Evolutionary conservation across 2,797 vertebrate genomes (phyloP).

Genomic region (Aplochiton taeniatus): DNA sequence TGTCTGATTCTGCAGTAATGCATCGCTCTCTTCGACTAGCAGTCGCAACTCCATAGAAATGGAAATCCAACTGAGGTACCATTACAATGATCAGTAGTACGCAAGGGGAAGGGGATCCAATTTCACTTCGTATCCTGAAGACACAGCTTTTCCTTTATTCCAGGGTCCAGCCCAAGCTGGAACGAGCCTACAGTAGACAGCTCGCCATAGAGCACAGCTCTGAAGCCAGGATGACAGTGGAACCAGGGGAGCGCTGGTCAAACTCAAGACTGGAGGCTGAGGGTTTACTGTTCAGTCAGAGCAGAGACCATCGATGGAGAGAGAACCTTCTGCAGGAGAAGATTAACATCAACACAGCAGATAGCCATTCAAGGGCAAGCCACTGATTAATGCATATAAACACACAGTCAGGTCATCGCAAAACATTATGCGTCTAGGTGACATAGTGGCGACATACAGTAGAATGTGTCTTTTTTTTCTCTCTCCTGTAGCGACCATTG

Average conservation of each 20-base stretch:
- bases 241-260: conserved; percentile 25
- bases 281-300: conserved; percentile 3
- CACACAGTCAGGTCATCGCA: neutral
- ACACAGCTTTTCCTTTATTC: conserved; percentile 1
- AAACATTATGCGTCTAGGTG: neutral
- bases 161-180: conserved; percentile 47
- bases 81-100: neutral
- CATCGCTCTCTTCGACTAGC: neutral
- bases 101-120: neutral
- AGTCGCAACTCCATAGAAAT: neutral
- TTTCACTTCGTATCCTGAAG: neutral
- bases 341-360: conserved; percentile 1
- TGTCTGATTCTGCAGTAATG: conserved; percentile 25
- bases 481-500: conserved; percentile 60
- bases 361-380: conserved; percentile 55
- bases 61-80: conserved; percentile 50
- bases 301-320: neutral
- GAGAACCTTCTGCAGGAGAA: conserved; percentile 25
- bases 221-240: conserved; percentile 12
- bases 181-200: conserved; percentile 33
- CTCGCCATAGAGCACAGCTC: conserved; percentile 20
- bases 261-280: neutral
- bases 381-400: conserved; percentile 2
- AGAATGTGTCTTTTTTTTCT: conserved; percentile 19
- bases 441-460: neutral